These are phyloP conservation scores for Omphaloscelis lunosa DNA, from an alignment of 2,888 invertebrate genomes.

Conservation along the genomic window DNA sequence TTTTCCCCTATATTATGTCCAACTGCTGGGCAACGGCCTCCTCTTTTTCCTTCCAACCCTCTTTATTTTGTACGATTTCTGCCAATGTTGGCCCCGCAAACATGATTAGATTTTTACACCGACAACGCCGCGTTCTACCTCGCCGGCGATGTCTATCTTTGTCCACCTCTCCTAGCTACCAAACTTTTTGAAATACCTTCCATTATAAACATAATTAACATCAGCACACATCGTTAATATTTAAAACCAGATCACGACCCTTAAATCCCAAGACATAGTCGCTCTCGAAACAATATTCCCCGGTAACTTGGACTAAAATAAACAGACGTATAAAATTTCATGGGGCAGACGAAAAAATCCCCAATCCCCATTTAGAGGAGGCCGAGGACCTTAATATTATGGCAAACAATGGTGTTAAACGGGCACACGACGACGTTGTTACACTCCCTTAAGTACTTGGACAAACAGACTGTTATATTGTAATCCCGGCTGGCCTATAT, in stretches of 20 bases:
- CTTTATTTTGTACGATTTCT: neutral
- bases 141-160: neutral
- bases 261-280: slow-evolving; percentile 21
- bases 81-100: neutral
- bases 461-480: slow-evolving; percentile 52
- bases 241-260: slow-evolving; percentile 20
- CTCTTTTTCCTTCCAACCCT: neutral
- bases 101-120: neutral
- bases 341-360: slow-evolving; percentile 57
- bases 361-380: slow-evolving; percentile 51
- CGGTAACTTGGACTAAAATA: slow-evolving; percentile 49
- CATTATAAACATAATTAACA: slow-evolving; percentile 4
- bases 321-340: slow-evolving; percentile 63
- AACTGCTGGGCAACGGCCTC: too few species aligned
- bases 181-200: neutral
- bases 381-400: slow-evolving; percentile 63
- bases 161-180: neutral
- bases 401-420: slow-evolving; percentile 62
- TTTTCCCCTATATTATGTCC: neutral
- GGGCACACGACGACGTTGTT: slow-evolving; percentile 59
- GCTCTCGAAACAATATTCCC: slow-evolving; percentile 44
- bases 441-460: slow-evolving; percentile 57
- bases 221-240: neutral
- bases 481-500: slow-evolving; percentile 51
- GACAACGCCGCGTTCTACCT: neutral